phyloP scores from a whole-genome alignment of 2,888 invertebrate species.

The Andricus quercusramuli region DNA sequence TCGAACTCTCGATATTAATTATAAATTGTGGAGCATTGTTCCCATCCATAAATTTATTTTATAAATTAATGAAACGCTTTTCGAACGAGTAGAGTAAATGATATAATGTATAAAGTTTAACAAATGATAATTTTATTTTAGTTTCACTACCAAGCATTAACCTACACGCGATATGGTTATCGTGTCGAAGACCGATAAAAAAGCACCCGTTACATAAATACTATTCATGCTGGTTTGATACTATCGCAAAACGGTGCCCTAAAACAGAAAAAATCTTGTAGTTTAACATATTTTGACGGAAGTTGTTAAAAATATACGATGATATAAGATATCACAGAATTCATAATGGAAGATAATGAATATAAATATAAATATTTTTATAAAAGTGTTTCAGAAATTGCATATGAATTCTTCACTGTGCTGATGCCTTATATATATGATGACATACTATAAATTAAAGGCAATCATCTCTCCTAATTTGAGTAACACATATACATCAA shows the following conservation, averaged over 20 bases:
- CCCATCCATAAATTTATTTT: background rate
- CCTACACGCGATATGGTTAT: slow-evolving; percentile 28
- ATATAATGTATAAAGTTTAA: slow-evolving; percentile 44
- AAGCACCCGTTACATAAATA: slow-evolving; percentile 1
- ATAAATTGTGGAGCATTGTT: background rate
- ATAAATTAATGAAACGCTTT: slow-evolving; percentile 23
- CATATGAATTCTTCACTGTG: background rate
- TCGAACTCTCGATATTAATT: slow-evolving; percentile 3
- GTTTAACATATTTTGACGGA: background rate
- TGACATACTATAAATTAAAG: background rate
- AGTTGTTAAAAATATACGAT: background rate
- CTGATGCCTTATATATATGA: no score
- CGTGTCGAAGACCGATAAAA: slow-evolving; percentile 34
- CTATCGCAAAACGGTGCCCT: slow-evolving; percentile 19
- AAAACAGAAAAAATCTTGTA: background rate
- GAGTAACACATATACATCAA: background rate
- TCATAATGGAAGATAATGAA: no score
- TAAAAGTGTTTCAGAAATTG: background rate
- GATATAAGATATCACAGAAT: no score
- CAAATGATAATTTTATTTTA: slow-evolving; percentile 48
- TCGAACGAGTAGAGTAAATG: slow-evolving; percentile 7
- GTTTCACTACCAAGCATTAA: background rate
- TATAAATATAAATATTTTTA: background rate
- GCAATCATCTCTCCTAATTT: slow-evolving; percentile 5
- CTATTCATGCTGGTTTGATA: background rate